Percentiles rank a stretch among this genome's conserved stretches.
Evolutionary conservation across 1,140 invertebrate genomes (phyloP).

Genomic region (Calephelis virginiensis): DNA sequence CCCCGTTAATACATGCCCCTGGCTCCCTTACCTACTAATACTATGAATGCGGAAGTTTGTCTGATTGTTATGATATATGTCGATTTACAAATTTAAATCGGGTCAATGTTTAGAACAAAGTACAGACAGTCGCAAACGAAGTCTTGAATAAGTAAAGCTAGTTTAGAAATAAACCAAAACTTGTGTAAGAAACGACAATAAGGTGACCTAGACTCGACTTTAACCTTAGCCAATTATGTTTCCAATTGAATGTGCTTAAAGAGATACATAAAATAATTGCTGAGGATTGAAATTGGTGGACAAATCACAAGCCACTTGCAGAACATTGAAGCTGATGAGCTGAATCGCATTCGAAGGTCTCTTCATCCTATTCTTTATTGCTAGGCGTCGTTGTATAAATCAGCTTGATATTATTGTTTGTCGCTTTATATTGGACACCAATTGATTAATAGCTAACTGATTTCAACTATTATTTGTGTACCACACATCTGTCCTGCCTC

Average conservation of each 20-base stretch:
- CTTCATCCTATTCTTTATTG: slow-evolving; percentile 13
- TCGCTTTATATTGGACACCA: background rate
- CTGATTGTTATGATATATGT: too few relatives aligned
- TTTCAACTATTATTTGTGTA: too few relatives aligned
- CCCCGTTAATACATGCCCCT: too few relatives aligned
- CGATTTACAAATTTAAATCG: too few relatives aligned
- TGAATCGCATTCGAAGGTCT: slow-evolving; percentile 47
- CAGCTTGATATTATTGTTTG: background rate
- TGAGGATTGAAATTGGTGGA: slow-evolving; percentile 29
- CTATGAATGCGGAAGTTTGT: too few relatives aligned
- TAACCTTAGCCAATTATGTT: slow-evolving; percentile 26
- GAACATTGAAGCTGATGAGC: slow-evolving; percentile 39
- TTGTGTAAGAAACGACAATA: background rate
- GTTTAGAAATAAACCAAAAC: too few relatives aligned
- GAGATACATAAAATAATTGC: slow-evolving; percentile 9
- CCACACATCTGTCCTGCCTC: too few relatives aligned
- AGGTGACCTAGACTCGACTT: slow-evolving; percentile 14
- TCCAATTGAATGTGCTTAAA: slow-evolving; percentile 24
- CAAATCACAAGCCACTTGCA: slow-evolving; percentile 25
- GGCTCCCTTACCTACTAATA: too few relatives aligned
- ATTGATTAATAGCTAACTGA: background rate
- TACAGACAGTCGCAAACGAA: too few relatives aligned
- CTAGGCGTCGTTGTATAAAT: slow-evolving; percentile 7
- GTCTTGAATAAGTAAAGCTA: too few relatives aligned
- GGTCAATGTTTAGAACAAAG: too few relatives aligned